Conservation (phyloP, 2,888 invertebrate genomes). For the Trachelus iudaicus region DNA sequence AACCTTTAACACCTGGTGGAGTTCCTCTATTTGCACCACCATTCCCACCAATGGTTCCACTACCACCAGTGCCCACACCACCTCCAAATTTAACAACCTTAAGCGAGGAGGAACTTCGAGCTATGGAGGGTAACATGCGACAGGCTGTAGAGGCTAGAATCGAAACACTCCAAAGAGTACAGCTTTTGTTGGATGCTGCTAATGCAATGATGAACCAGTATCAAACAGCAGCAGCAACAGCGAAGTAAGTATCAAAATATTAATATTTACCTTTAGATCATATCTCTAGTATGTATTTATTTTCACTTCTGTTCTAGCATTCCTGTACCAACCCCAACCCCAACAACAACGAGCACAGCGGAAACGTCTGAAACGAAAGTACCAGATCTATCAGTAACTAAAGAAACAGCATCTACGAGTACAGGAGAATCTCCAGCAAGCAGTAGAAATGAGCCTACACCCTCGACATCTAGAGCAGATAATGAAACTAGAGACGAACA, state of each 20-base stretch:
- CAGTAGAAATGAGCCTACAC: conserved; percentile 47
- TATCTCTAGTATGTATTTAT: conserved; percentile 5
- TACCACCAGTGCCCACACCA: conserved; percentile 81
- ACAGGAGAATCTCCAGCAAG: conserved; percentile 7
- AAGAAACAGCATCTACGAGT: conserved; percentile 19
- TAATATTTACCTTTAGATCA: neutral
- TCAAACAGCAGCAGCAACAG: conserved; percentile 74
- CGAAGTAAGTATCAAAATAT: conserved; percentile 49
- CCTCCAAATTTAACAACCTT: conserved; percentile 80
- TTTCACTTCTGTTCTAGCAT: conserved; percentile 42
- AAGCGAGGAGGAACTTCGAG: conserved; percentile 83
- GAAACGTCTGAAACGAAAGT: conserved; percentile 5
- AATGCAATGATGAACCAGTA: conserved; percentile 96
- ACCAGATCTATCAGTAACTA: neutral
- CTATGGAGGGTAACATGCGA: conserved; percentile 91
- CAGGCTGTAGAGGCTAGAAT: conserved; percentile 91
- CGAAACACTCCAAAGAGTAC: conserved; percentile 84
- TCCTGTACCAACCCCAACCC: conserved; percentile 39
- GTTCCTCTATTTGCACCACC: conserved; percentile 68
- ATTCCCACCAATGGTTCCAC: conserved; percentile 69
- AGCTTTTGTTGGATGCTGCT: conserved; percentile 92
- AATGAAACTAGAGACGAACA: conserved; percentile 73
- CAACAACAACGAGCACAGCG: conserved; percentile 21
- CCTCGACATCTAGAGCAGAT: conserved; percentile 57
- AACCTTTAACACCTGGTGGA: conserved; percentile 46